Base-by-base conservation (phyloP, 2,113 vertebrate species). In the Neopipo cinnamomea region DNA sequence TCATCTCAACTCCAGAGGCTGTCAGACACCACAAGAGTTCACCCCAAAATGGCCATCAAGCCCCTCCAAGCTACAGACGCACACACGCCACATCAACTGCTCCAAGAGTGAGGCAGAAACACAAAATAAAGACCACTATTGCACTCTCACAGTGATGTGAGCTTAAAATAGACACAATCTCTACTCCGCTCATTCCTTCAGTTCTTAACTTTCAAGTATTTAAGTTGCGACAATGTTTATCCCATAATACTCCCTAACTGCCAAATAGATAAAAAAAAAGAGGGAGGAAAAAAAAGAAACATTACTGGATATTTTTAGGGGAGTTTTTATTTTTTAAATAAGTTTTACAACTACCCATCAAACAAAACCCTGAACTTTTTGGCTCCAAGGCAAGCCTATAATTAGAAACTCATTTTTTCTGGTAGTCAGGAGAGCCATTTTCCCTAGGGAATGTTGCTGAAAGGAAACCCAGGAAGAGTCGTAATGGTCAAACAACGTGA, bases 291-390 rank as follows among this genome's bases (percentile, higher is more conserved):
- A 93, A 21, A 77, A 44, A 21, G 6, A 74, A 77, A 88, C 62
- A 88, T 79, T 85, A 95, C 37, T 90, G 77, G 94, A 16, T 97
- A 96, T 96, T 96, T 98, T 97, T 97, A 98, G 97, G 68, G n/a
- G n/a, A n/a, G n/a, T n/a, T n/a, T n/a, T n/a, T n/a, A 2, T 95
- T 95, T 78, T 85, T 9, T 2, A 31, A 93, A 11, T 68, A 97
- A 94, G 92, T 93, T 96, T 96, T 93, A 93, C 41, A 58, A 96
- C 67, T 92, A 89, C 92, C 93, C 28, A 52, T 96, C 96, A 97
- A 98, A 97, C 56, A 82, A 83, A 97, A 97, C 89, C 83, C 46
- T 83, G 97, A 97, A 93, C 92, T 75, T 97, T 59, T 55, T 86
- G 88, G 84, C 91, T 91, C 94, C 52, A 91, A 82, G 95, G 13